phyloP scores from a whole-genome alignment of 1,140 invertebrate genomes.

The Cataglyphis hispanica region DNA sequence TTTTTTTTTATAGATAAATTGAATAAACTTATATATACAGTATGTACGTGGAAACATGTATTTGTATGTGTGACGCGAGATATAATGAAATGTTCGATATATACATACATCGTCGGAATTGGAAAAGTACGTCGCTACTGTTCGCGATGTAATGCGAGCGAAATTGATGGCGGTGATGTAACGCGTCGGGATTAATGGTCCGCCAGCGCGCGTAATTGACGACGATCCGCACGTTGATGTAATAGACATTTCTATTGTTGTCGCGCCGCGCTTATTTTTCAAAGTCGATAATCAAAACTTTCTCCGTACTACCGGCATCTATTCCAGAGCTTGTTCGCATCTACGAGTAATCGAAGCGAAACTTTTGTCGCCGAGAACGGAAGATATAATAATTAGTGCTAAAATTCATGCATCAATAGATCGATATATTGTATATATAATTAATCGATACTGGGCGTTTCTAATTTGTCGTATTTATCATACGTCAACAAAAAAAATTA shows the following conservation, averaged over 20 bases:
- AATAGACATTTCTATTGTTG: slow-evolving; percentile 39
- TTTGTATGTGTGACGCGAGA: not conserved
- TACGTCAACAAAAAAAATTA: too few species aligned
- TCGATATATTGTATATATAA: too few species aligned
- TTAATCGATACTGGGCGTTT: too few species aligned
- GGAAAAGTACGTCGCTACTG: slow-evolving; percentile 23
- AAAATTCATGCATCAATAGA: too few species aligned
- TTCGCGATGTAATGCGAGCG: slow-evolving; percentile 23
- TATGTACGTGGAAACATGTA: not conserved
- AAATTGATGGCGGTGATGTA: slow-evolving; percentile 46
- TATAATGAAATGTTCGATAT: slow-evolving; percentile 40
- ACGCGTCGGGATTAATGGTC: slow-evolving; percentile 34
- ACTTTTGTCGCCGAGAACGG: not conserved
- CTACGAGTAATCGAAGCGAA: not conserved
- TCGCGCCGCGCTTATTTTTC: slow-evolving; percentile 20
- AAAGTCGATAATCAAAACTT: slow-evolving; percentile 22
- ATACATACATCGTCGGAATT: slow-evolving; percentile 38
- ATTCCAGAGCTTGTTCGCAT: not conserved
- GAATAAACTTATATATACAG: slow-evolving; percentile 16
- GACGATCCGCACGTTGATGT: slow-evolving; percentile 5
- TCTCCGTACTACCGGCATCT: not conserved
- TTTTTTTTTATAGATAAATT: slow-evolving; percentile 36
- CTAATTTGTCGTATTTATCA: too few species aligned
- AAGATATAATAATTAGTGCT: too few species aligned
- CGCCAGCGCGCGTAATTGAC: slow-evolving; percentile 21